Conservation (phyloP, 2,113 vertebrate genomes). For the Urocitellus parryii region DNA sequence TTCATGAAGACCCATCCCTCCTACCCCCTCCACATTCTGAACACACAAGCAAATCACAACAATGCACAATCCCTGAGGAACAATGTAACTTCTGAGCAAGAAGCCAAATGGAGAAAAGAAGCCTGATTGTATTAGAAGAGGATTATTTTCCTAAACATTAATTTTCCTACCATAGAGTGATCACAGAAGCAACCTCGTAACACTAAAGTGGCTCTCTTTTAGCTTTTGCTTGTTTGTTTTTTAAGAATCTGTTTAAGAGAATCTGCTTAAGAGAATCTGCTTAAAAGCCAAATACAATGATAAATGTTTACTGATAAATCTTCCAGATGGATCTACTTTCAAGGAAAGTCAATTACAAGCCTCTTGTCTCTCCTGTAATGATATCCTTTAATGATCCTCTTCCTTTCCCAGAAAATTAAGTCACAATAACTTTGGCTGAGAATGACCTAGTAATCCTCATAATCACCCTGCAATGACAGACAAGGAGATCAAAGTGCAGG, state of each 20-base stretch:
- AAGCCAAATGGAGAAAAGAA: constrained; percentile 52
- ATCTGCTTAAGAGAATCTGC: constrained; percentile 62
- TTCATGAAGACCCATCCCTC: not conserved
- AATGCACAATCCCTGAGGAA: not conserved
- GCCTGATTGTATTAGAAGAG: not conserved
- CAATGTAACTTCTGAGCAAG: not conserved
- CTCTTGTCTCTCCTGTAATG: constrained; percentile 70
- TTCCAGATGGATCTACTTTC: constrained; percentile 75
- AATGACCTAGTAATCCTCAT: constrained; percentile 69
- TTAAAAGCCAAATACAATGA: constrained; percentile 68
- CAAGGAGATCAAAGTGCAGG: constrained; percentile 74
- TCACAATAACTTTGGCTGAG: constrained; percentile 59
- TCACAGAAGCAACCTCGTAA: not conserved
- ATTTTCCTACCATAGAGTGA: not conserved
- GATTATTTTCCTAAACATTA: constrained; percentile 37
- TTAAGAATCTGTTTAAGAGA: constrained; percentile 40
- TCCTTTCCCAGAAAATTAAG: constrained; percentile 75
- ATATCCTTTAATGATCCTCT: constrained; percentile 75
- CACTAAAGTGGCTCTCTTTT: constrained; percentile 1
- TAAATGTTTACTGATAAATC: constrained; percentile 73
- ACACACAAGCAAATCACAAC: not conserved
- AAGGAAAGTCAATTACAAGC: constrained; percentile 77
- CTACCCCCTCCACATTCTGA: not conserved
- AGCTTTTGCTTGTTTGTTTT: constrained; percentile 48
- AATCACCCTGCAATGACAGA: constrained; percentile 64